Conservation (phyloP, 2,888 invertebrate genomes). For the Dryocosmus kuriphilus region DNA sequence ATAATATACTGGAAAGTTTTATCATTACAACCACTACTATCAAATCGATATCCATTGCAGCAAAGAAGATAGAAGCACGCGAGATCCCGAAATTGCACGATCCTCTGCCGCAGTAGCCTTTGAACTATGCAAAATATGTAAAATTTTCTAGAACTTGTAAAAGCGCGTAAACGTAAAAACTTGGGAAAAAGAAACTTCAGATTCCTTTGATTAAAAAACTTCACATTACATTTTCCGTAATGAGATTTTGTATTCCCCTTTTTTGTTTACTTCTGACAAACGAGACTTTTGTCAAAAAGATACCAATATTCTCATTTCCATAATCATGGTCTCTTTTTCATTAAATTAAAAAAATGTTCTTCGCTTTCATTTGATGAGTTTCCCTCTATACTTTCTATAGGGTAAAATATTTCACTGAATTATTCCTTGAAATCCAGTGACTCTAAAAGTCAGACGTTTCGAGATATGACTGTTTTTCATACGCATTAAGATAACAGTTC, state of each 20-base stretch:
- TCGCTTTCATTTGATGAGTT: background rate
- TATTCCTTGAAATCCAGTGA: constrained; percentile 7
- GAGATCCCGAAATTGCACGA: constrained; percentile 39
- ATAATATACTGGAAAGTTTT: background rate
- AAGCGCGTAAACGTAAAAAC: background rate
- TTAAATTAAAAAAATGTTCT: background rate
- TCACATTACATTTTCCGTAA: background rate
- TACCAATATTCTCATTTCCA: background rate
- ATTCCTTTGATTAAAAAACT: constrained; percentile 26
- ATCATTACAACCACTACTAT: constrained; percentile 33
- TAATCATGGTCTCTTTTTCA: background rate
- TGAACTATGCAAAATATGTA: constrained; percentile 33
- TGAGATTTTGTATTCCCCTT: background rate
- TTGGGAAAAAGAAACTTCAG: background rate
- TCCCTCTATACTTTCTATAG: background rate
- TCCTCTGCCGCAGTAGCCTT: constrained; percentile 19
- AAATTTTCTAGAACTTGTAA: constrained; percentile 2
- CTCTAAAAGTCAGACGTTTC: constrained; percentile 34
- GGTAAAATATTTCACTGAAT: background rate
- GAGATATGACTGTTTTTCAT: constrained; percentile 33
- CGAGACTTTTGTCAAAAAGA: background rate
- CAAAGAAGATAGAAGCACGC: constrained; percentile 37
- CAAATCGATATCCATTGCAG: constrained; percentile 39
- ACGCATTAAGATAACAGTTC: constrained; percentile 37
- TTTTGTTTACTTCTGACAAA: constrained; percentile 1